phyloP scores from a whole-genome alignment of 1,140 invertebrate species.

The Drosophila prosaltans region DNA sequence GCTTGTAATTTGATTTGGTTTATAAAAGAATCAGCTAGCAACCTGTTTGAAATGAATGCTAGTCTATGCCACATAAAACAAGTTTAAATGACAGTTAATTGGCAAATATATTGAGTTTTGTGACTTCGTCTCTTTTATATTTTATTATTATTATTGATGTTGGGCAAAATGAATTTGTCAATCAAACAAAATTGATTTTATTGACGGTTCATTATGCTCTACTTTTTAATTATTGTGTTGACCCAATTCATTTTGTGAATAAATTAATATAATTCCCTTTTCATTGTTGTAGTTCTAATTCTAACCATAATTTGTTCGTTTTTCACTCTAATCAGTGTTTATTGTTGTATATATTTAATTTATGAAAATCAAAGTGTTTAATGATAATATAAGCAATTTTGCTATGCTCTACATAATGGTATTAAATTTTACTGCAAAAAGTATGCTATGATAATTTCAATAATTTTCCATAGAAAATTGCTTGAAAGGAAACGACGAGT shows the following conservation, averaged over 20 bases:
- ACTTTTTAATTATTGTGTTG: background rate
- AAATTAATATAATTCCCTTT: background rate
- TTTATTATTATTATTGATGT: background rate
- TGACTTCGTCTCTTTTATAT: background rate
- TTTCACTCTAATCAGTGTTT: too few relatives aligned
- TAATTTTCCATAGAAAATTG: slow-evolving; percentile 4
- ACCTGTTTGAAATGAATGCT: background rate
- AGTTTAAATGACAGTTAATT: background rate
- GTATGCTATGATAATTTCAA: slow-evolving; percentile 10
- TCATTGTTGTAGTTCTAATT: background rate
- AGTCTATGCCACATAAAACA: too few relatives aligned
- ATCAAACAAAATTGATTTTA: background rate
- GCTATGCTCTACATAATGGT: background rate
- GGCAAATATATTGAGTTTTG: background rate
- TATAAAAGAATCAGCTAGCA: background rate
- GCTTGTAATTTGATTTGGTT: background rate
- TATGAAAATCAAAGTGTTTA: background rate
- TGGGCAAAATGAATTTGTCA: background rate
- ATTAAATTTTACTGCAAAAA: background rate
- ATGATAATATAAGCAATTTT: background rate
- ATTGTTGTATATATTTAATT: background rate
- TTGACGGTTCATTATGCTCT: background rate
- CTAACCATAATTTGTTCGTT: too few relatives aligned
- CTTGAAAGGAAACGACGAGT: background rate
- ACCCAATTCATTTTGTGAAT: background rate